Percentiles rank a stretch among this genome's conserved stretches.
Conservation (phyloP, 2,888 invertebrate genomes). For the Tanypteryx hageni region DNA sequence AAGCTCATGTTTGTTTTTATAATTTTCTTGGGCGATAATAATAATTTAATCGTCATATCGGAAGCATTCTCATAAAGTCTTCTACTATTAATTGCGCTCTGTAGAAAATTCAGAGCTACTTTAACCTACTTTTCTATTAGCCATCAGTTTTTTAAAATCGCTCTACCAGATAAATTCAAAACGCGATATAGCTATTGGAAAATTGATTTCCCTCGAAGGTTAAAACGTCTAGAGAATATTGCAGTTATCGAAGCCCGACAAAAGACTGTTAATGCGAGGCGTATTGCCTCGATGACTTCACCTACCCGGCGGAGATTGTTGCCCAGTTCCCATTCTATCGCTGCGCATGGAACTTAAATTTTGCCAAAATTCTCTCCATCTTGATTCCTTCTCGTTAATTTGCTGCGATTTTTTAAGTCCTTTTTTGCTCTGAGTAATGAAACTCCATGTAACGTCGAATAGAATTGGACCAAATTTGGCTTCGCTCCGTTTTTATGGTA, state of each 20-base stretch:
- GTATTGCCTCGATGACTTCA: neutral
- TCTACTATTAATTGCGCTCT: too few relatives aligned
- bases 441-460: neutral
- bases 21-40: too few relatives aligned
- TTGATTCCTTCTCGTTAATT: conserved; percentile 11
- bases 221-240: neutral
- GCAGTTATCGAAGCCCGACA: neutral
- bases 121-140: too few relatives aligned
- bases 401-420: neutral
- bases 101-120: too few relatives aligned
- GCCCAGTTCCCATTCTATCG: neutral
- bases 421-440: neutral
- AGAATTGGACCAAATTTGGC: neutral
- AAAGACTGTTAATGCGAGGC: conserved; percentile 7
- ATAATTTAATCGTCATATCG: too few relatives aligned
- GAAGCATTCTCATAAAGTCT: too few relatives aligned
- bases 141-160: too few relatives aligned
- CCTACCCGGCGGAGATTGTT: neutral
- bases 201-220: too few relatives aligned
- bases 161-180: too few relatives aligned
- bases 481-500: neutral
- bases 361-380: neutral
- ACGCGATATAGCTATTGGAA: too few relatives aligned
- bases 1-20: too few relatives aligned
- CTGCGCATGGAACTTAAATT: neutral